A percentile compares a stretch with the other conserved stretches of the same genome.
Evolutionary conservation across 2,888 invertebrate species (phyloP).

Genomic region (Halictus ligatus): DNA sequence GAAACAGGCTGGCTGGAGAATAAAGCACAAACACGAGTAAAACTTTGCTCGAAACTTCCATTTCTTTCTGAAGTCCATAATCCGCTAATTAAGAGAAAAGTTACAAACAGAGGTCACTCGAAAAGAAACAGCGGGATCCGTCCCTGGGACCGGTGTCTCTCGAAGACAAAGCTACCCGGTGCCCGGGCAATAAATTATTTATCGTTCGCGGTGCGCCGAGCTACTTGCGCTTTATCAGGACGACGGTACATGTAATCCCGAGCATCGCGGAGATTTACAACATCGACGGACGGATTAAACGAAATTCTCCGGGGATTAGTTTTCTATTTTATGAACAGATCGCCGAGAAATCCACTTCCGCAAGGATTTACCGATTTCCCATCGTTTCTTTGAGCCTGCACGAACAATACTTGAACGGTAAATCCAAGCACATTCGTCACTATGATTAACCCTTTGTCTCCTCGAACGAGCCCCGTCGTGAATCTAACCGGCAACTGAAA

Average conservation of each 20-base stretch:
- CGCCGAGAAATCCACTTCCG: background rate
- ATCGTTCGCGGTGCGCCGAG: background rate
- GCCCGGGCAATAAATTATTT: background rate
- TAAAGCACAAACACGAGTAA: background rate
- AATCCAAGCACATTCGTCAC: background rate
- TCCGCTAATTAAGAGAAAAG: background rate
- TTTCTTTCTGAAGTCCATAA: background rate
- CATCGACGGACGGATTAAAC: conserved; percentile 23
- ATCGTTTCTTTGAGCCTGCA: background rate
- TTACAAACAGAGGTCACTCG: background rate
- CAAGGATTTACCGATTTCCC: background rate
- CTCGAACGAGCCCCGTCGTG: background rate
- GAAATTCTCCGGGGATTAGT: conserved; percentile 26
- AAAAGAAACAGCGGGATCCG: background rate
- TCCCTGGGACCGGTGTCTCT: background rate
- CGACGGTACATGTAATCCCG: conserved; percentile 11
- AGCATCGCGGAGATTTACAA: conserved; percentile 10
- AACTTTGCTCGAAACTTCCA: background rate
- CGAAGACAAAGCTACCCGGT: background rate
- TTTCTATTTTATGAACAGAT: conserved; percentile 17
- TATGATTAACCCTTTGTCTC: background rate
- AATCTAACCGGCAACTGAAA: background rate
- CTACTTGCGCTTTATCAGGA: background rate
- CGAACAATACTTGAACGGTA: background rate
- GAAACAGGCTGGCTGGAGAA: background rate